Conservation (phyloP, 2,797 vertebrate genomes). For the Philypnodon macrostomus region DNA sequence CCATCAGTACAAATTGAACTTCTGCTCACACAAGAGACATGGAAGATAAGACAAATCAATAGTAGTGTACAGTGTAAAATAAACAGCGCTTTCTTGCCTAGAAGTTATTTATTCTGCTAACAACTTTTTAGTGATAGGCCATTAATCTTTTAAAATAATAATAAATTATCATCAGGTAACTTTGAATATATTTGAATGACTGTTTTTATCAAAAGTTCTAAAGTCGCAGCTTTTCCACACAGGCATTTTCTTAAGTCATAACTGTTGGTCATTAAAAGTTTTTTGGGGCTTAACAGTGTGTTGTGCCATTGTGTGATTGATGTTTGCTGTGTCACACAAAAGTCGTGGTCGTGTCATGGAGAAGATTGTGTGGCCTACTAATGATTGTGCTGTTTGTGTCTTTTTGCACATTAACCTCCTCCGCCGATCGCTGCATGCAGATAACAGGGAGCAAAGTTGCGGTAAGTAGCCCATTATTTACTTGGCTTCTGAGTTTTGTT, state of each 20-base stretch:
- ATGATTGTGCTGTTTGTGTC: slow-evolving; percentile 91
- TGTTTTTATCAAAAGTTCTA: slow-evolving; percentile 9
- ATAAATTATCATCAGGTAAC: slow-evolving; percentile 10
- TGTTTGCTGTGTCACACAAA: slow-evolving; percentile 61
- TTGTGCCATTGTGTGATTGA: slow-evolving; percentile 46
- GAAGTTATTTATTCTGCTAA: slow-evolving; percentile 1
- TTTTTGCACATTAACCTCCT: slow-evolving; percentile 90
- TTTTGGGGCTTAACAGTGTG: slow-evolving; percentile 23
- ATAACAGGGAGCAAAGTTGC: slow-evolving; percentile 98
- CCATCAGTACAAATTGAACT: too few relatives aligned
- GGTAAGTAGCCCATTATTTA: slow-evolving; percentile 90
- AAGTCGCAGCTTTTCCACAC: slow-evolving; percentile 38
- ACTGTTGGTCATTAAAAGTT: slow-evolving; percentile 29
- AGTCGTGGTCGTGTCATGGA: slow-evolving; percentile 72
- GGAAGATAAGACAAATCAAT: too few relatives aligned
- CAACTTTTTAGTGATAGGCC: slow-evolving; percentile 8
- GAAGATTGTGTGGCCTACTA: slow-evolving; percentile 83
- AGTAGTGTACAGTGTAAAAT: too few relatives aligned
- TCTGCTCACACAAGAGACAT: too few relatives aligned
- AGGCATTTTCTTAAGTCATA: slow-evolving; percentile 62
- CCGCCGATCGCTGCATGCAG: slow-evolving; percentile 96
- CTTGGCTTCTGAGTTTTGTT: slow-evolving; percentile 63
- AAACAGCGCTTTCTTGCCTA: not conserved
- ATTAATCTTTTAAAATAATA: slow-evolving; percentile 21
- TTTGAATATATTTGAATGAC: not conserved